phyloP scores from a whole-genome alignment of 2,797 vertebrate species.

The Pyrrhura leucotis region DNA sequence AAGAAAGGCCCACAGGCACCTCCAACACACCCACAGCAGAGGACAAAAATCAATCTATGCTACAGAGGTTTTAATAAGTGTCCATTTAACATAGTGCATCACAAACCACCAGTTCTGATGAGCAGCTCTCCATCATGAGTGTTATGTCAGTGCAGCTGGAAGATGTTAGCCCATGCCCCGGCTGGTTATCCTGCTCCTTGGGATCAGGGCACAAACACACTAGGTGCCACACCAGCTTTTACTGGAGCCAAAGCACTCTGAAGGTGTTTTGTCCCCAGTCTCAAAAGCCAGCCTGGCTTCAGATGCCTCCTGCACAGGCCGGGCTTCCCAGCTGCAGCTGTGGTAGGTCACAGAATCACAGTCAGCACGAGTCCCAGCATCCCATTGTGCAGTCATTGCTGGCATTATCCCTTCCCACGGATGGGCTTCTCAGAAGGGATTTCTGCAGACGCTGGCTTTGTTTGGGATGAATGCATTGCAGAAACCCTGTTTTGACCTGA shows the following conservation, averaged over 20 bases:
- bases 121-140: constrained; percentile 58
- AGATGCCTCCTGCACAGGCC: no score
- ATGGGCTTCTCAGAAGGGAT: not conserved
- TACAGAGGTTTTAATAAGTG: constrained; percentile 61
- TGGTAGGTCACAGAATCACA: fast-evolving
- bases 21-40: constrained; percentile 30
- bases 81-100: constrained; percentile 55
- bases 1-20: not conserved
- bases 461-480: not conserved
- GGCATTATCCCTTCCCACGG: fast-evolving
- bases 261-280: not conserved
- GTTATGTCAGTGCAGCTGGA: constrained; percentile 2
- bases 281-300: not conserved
- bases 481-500: not conserved
- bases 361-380: not conserved
- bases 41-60: constrained; percentile 23
- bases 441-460: fast-evolving
- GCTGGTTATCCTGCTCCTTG: not conserved
- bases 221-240: not conserved
- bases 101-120: constrained; percentile 26
- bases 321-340: not conserved
- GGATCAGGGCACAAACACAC: not conserved
- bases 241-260: not conserved
- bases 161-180: not conserved
- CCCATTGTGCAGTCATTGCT: not conserved